These are phyloP conservation scores for Panthera uncia DNA, from an alignment of 2,113 vertebrate species.

Conservation along the genomic window DNA sequence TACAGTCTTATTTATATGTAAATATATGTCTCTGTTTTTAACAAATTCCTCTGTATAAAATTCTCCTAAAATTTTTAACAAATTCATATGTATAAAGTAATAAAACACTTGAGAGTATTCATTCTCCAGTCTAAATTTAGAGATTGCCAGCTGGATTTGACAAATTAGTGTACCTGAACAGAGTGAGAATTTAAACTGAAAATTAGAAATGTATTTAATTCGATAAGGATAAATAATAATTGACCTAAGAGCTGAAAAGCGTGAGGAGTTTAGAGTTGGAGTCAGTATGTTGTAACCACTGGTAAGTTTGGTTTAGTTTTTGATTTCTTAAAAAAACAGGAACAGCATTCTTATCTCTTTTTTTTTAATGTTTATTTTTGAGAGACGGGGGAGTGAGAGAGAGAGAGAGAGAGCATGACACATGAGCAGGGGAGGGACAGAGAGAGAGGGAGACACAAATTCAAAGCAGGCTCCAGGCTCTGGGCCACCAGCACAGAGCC, in stretches of 20 bases:
- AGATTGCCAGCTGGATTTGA: background rate
- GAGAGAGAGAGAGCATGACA: no score
- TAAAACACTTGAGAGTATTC: slow-evolving; percentile 8
- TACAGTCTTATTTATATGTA: background rate
- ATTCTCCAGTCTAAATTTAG: background rate
- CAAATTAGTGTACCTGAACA: background rate
- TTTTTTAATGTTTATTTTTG: no score
- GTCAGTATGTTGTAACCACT: background rate
- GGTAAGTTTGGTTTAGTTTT: background rate
- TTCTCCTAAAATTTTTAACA: background rate
- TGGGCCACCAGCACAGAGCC: no score
- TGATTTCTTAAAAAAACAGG: background rate
- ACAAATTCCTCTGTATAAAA: background rate
- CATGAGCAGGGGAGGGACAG: no score
- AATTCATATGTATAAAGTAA: background rate
- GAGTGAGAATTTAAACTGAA: background rate
- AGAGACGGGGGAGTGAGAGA: no score
- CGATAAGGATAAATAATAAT: background rate
- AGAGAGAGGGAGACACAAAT: no score
- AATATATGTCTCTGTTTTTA: background rate
- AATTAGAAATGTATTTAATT: slow-evolving; percentile 1
- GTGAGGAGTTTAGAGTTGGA: background rate
- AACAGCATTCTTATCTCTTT: no score
- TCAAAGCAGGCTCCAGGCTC: no score
- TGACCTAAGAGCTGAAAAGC: background rate